Evolutionary conservation across 2,888 invertebrate genomes (phyloP), one percentile per base, ranked within the genome.

Genomic region (Hyppa rectilinea): DNA sequence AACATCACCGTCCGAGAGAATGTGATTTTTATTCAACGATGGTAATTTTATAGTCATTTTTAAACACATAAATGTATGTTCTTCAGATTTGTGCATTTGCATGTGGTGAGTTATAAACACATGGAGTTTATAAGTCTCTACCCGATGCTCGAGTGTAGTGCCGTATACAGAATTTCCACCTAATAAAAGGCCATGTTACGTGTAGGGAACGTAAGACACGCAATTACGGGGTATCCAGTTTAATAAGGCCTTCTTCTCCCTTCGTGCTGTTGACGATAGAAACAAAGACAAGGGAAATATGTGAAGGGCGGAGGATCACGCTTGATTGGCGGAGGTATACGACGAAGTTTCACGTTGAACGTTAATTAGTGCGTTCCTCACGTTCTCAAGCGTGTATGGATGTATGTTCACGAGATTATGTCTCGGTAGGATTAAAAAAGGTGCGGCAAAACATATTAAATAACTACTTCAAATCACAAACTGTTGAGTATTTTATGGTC

Each of bases 101-200:
- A 71, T 82, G 70, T 78, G 65, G 59, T 74, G 71, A 85, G 83
- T 85, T 87, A 85, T 85, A 87, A 84, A 85, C 79, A 64, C 38
- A 67, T 70, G 72, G 70, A 91, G 89, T 90, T 91, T 91, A 92
- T 93, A 94, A 93, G 90, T 93, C 89, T 87, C 86, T 86, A 88
- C 88, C 85, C 86, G 87, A 90, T 67, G 59, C 73, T 85, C 56
- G 56, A 91, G 90, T 91, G 84, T 92, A 92, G 91, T 92, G 89
- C 91, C 92, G 91, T 94, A 93, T 91, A 93, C 92, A 94, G 94
- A 94, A 94, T 95, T 96, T 94, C 94, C 94, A 95, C 95, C 94
- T 95, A 95, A 95, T 96, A 95, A 95, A 95, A 95, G 95, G 89
- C 93, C 93, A 87, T 90, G 93, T 94, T 95, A 95, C 94, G 94